Conservation (phyloP, 2,797 vertebrate species). For the Eulemur rubriventer region DNA sequence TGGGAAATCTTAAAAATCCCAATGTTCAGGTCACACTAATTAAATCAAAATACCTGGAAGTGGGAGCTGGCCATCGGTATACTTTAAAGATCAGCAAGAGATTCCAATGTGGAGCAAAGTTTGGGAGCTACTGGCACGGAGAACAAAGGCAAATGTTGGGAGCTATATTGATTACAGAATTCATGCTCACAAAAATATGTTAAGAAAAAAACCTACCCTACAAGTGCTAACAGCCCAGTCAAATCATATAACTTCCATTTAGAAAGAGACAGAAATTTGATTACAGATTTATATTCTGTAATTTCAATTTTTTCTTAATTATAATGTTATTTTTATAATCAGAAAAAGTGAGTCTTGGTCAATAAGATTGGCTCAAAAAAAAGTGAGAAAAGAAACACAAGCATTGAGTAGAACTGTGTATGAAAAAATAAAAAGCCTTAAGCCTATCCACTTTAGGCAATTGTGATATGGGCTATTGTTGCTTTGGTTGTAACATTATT, state of each 20-base stretch:
- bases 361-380: neutral
- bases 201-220: neutral
- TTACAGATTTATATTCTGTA: neutral
- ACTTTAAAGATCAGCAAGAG: neutral
- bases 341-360: neutral
- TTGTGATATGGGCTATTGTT: neutral
- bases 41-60: neutral
- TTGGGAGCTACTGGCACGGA: neutral
- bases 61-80: neutral
- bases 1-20: neutral
- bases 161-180: neutral
- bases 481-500: constrained; percentile 16
- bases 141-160: neutral
- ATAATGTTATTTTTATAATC: constrained; percentile 13
- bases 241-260: neutral
- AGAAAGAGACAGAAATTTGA: neutral
- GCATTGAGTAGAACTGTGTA: neutral
- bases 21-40: neutral
- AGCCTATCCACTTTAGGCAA: neutral
- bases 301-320: neutral
- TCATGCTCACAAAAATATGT: neutral
- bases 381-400: constrained; percentile 28
- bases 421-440: neutral
- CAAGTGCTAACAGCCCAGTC: neutral
- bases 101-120: neutral